Percentiles rank a stretch among this genome's conserved stretches.
Conservation (phyloP, 2,888 invertebrate species). For the Hydrotaea diabolus region DNA sequence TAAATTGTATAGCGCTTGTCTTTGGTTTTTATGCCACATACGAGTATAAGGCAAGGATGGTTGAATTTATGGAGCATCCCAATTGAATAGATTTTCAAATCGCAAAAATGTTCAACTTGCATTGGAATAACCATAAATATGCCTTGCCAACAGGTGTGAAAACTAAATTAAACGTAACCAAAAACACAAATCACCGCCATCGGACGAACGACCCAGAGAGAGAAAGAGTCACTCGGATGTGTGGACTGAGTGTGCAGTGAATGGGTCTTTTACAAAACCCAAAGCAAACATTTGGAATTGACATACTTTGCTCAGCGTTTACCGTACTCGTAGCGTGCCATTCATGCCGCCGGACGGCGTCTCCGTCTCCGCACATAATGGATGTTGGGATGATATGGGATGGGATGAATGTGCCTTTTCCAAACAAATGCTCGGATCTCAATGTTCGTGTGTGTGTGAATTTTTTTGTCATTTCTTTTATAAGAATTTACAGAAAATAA, state of each 20-base stretch:
- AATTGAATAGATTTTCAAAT: neutral
- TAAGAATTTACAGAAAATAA: neutral
- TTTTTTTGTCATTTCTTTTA: no score
- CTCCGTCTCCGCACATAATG: neutral
- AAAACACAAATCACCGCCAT: constrained; percentile 21
- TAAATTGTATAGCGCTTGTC: no score
- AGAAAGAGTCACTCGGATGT: neutral
- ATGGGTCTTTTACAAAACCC: neutral
- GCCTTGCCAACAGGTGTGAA: constrained; percentile 58
- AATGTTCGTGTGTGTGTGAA: no score
- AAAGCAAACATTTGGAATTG: constrained; percentile 11
- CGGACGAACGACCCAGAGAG: neutral
- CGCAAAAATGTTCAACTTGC: neutral
- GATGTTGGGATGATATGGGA: neutral
- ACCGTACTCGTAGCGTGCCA: neutral
- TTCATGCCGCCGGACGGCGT: neutral
- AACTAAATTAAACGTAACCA: constrained; percentile 46
- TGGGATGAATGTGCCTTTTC: neutral
- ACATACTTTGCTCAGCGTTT: neutral
- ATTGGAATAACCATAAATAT: constrained; percentile 44
- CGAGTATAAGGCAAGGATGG: neutral
- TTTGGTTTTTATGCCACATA: no score
- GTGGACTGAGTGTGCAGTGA: no score
- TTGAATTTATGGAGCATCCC: neutral
- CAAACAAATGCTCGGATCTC: neutral